Conservation (phyloP, 2,888 invertebrate species). For the Syrphus vitripennis region DNA sequence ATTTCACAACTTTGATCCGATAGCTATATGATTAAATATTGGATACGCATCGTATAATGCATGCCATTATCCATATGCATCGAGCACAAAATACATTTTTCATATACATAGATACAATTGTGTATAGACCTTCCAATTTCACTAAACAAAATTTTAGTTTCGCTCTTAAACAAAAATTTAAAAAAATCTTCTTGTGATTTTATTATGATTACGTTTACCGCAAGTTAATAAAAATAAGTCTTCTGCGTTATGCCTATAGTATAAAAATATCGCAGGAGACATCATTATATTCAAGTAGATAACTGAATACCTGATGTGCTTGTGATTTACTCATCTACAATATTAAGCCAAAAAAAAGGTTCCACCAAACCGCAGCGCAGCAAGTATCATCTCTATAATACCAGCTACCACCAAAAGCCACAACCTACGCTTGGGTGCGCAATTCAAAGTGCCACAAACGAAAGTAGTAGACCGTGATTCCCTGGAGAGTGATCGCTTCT, state of each 20-base stretch:
- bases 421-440: slow-evolving; percentile 64
- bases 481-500: slow-evolving; percentile 68
- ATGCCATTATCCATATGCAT: slow-evolving; percentile 37
- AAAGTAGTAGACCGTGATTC: slow-evolving; percentile 72
- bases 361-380: slow-evolving; percentile 20
- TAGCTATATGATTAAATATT: slow-evolving; percentile 35
- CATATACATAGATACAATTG: slow-evolving; percentile 27
- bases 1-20: not conserved
- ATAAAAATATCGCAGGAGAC: not conserved
- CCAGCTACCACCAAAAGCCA: slow-evolving; percentile 8
- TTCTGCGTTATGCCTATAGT: slow-evolving; percentile 15
- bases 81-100: slow-evolving; percentile 16
- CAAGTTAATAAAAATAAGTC: slow-evolving; percentile 48
- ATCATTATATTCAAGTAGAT: not conserved
- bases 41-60: slow-evolving; percentile 58
- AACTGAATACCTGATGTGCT: slow-evolving; percentile 32
- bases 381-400: slow-evolving; percentile 8
- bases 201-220: slow-evolving; percentile 54
- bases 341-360: slow-evolving; percentile 31
- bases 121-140: no score
- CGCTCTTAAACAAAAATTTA: no score
- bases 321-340: slow-evolving; percentile 51
- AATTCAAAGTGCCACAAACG: slow-evolving; percentile 68
- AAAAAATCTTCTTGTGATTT: slow-evolving; percentile 30
- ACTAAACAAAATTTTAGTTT: slow-evolving; percentile 9